Base-by-base conservation (phyloP, 2,888 invertebrate species). In the Agriotes lineatus region DNA sequence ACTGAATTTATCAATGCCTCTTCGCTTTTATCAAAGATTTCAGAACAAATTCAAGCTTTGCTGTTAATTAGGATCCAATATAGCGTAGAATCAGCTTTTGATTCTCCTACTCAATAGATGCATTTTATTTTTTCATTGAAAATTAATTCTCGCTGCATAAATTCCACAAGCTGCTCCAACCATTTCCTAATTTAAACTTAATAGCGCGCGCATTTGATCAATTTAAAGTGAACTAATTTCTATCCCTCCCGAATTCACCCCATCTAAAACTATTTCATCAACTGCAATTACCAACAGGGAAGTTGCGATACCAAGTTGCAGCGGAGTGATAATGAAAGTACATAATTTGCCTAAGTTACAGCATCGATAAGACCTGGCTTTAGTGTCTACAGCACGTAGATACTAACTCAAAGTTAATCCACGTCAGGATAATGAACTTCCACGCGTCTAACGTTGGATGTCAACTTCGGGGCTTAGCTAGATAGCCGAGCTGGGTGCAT, bases 351-450 rank as follows among this genome's bases (percentile, higher is more conserved):
- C 62, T 62, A 57, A 68, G 63, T 68, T 68, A 50, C 30, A 64
- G 25, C 54, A 64, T 58, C 60, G 64, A 64, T 69, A 64, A 69
- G 64, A 59, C 69, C 35, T 22, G 44, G 58, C 54, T 69, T 69
- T 45, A 59, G 44, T 45, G 59, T 37, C 59, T 69, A 59, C 58
- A 60, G 60, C 69, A 69, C 64, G 64, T 48, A 62, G 62, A 67
- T 42, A 20, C 22, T 67, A 67, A 54, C 45, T 62, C 63, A 60
- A 69, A 65, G 69, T 69, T 61, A 65, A 69, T 59, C 64, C 69
- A 60, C 45, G 65, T 60, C 69, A 60, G 65, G 54, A 69, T 69
- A 69, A 65, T 69, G 65, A 69, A 69, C 69, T 65, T 65, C 50
- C 50, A 69, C 44, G 58, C 22, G 54, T 69, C 59, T 56, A 65